Base-by-base conservation (phyloP, 2,113 vertebrate species). In the Benitochromis conjunctus region DNA sequence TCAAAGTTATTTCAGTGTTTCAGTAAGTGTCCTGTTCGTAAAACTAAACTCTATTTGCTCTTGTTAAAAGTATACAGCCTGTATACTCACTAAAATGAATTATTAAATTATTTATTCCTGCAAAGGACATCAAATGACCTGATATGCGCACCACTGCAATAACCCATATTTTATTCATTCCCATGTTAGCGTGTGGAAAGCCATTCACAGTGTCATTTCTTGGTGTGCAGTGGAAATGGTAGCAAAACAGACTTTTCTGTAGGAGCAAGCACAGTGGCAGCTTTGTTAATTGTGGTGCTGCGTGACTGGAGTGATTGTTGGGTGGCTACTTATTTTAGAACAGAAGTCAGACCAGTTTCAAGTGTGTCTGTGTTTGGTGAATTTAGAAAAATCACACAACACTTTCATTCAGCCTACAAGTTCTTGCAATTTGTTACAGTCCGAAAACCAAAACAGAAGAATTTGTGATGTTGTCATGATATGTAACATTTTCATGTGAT, bases 281-380 rank as follows among this genome's bases (percentile, higher is more conserved):
- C 94, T 95, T 96, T 96, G 95, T 95, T 85, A 90, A 92, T 91
- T 92, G 93, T 92, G 78, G 88, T 77, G 88, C 69, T 89, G 89
- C 90, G 88, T 95, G 93, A 94, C 94, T 94, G 92, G 9, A 57
- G 34, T 21, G 88, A 90, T 92, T 95, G 93, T 94, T 86, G 41
- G 48, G n/a, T 51, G 46, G 60, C 77, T 78, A 78, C 86, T 91
- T 90, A 85, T 90, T 94, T 92, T 91, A 88, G 90, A 85, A 87
- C 89, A 88, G 58, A 84, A 86, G 81, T 80, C 85, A 77, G 84
- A 55, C 57, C 51, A 79, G 48, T 71, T 64, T 84, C 81, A 54
- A 51, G 36, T 38, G 56, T 62, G 51, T 60, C 80, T 76, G 48
- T 51, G 58, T 29, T 36, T 46, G 55, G 24, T 3, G 36, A 55